Evolutionary conservation across 2,113 vertebrate genomes (phyloP), one percentile per base, ranked within the genome.

Genomic region (Hemichromis elongatus): DNA sequence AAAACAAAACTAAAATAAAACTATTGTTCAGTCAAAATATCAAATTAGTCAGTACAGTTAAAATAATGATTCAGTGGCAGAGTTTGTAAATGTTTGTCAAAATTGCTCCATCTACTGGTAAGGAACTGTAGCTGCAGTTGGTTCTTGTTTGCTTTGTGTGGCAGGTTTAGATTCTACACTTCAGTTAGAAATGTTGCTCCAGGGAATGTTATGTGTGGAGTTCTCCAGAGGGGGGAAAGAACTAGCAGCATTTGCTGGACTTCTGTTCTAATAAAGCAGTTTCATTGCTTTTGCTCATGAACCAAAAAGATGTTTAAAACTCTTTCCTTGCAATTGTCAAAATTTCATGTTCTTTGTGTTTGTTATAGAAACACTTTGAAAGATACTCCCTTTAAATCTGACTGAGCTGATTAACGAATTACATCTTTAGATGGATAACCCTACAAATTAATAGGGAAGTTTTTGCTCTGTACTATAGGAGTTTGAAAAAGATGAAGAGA

Each of bases 401-500:
- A 70, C 28, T 14, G 37, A 57, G 42, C 9, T 10, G 37, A 19
- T 28, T 13, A 42, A 35, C 3, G 16, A n/a, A 28, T 59, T 47
- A 21, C 26, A 80, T 59, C 9, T 50, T 75, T 50, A 11, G 42
- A 55, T 56, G 1, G 24, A 75, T n/a, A 75, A 75, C 26, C 5
- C 47, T 5, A 33, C 45, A 33, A 35, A 19, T 53, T 63, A 8
- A 79, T 3, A 19, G 2, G 37, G 12, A 54, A 79, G n/a, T 50
- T 57, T 30, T 37, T 63, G 9, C 24, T 16, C 3, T 73, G 40
- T 21, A 3, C 55, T 77, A 1, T 9, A 97, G 96, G 96, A 96
- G 90, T 96, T 96, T 92, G 94, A 96, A 80, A 96, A 96, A 80
- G 95, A 96, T 35, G 93, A 95, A 79, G 94, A 95, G 33, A 95